Evolutionary conservation across 1,140 invertebrate genomes (phyloP), one percentile per base, ranked within the genome.

Genomic region (Aphelenchoides avenae): DNA sequence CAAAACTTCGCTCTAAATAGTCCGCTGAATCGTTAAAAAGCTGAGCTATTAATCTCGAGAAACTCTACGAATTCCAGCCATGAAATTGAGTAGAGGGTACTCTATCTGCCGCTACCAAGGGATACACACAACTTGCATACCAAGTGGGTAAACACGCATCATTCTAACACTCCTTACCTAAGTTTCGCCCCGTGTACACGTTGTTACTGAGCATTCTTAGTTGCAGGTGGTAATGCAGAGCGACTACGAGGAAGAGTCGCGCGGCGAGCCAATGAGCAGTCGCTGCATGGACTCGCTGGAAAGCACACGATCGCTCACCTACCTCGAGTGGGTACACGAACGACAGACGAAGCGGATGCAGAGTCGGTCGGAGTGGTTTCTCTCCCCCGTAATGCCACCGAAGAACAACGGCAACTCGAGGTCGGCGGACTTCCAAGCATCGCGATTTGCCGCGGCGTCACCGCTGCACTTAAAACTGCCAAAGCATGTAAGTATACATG

Each of bases 311-410:
- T 89, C 87, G 78, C 84, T 91, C 65, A 88, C 87, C 62, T 91
- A 88, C 79, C 81, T 91, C 73, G 88, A 88, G 64, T 87, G 89
- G 85, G 89, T 92, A 56, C 89, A 92, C 81, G 89, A 92, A 81
- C 83, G 89, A 76, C 90, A 93, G 83, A 87, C 87, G 51, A 87
- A 87, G 77, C 83, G 90, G 64, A 92, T 93, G 89, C 84, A 87
- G 78, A 90, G 88, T 40, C 83, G 89, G 67, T 91, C 88, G 40
- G 89, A 92, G 78, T 93, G 89, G 89, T 92, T 91, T 82, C 83
- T 92, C 3, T 58, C 61, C 6, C 51, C 41, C 13, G 34, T 27
- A n/a, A 46, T 68, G 66, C 69, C 66, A 11, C 6, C 46, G 3
- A 71, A 68, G 31, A 52, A 63, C 22, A 66, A 60, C 27, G 61